Evolutionary conservation across 2,113 vertebrate genomes (phyloP).

Genomic region (Chrysochloris asiatica): DNA sequence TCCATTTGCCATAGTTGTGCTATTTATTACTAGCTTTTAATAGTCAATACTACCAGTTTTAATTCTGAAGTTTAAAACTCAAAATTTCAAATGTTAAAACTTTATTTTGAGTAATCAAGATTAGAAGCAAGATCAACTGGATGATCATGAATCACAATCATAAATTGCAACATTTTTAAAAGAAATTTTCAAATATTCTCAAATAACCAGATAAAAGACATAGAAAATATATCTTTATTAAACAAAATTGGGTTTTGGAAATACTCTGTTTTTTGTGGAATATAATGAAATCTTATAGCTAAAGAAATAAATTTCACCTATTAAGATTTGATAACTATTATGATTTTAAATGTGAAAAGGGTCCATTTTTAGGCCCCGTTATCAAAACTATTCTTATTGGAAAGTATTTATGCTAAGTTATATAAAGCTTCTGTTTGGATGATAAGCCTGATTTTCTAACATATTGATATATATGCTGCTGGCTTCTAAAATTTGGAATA

Average conservation of each 20-base stretch:
- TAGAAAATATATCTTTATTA: neutral
- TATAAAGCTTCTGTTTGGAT: neutral
- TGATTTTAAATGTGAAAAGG: conserved; percentile 19
- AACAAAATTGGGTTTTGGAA: conserved; percentile 37
- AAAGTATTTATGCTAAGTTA: neutral
- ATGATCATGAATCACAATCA: neutral
- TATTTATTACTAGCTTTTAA: neutral
- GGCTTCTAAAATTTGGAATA: conserved; percentile 14
- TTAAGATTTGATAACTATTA: neutral
- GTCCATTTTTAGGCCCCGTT: neutral
- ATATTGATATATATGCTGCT: neutral
- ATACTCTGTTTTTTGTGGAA: conserved; percentile 21
- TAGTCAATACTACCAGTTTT: neutral
- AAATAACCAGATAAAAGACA: conserved; percentile 7
- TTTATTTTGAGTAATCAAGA: conserved; percentile 23
- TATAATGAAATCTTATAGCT: neutral
- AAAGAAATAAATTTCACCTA: conserved; percentile 4
- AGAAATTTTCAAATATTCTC: conserved; percentile 4
- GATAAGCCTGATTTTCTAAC: neutral
- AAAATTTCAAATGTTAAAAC: neutral
- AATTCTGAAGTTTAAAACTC: neutral
- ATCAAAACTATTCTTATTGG: neutral
- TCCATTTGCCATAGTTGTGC: neutral
- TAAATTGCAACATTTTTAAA: conserved; percentile 20
- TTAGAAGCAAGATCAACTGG: neutral